Percentiles rank a stretch among this genome's conserved stretches.
Conservation (phyloP, 2,113 vertebrate genomes). For the Takifugu bimaculatus region DNA sequence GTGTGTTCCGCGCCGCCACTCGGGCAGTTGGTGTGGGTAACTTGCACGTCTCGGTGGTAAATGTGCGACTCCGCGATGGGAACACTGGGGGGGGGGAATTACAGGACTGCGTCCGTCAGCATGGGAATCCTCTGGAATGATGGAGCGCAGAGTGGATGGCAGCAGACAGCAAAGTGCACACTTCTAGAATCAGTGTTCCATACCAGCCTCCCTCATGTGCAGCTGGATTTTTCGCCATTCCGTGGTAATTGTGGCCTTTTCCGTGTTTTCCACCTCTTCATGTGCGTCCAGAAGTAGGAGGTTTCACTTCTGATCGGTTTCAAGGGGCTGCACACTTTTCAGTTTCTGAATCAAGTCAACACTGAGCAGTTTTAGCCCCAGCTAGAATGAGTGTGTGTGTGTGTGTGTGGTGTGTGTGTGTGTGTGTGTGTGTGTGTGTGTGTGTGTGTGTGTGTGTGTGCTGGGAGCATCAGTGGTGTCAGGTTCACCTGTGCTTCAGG, state of each 20-base stretch:
- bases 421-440: slow-evolving; percentile 5
- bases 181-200: slow-evolving; percentile 63
- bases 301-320: slow-evolving; percentile 43
- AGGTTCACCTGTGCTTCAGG: slow-evolving; percentile 49
- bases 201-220: slow-evolving; percentile 54
- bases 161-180: slow-evolving; percentile 54
- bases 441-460: slow-evolving; percentile 15
- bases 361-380: slow-evolving; percentile 23
- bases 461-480: slow-evolving; percentile 39
- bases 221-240: slow-evolving; percentile 50
- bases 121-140: slow-evolving; percentile 53
- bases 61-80: slow-evolving; percentile 41
- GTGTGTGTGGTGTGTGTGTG: background rate
- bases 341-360: slow-evolving; percentile 39
- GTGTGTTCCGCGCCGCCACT: background rate
- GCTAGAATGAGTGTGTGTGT: background rate
- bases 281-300: slow-evolving; percentile 27
- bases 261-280: slow-evolving; percentile 28
- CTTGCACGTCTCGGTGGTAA: slow-evolving; percentile 41
- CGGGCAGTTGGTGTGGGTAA: slow-evolving; percentile 11
- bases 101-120: slow-evolving; percentile 47
- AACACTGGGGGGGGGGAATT: slow-evolving; percentile 59
- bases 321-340: slow-evolving; percentile 32
- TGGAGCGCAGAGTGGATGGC: slow-evolving; percentile 55
- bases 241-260: slow-evolving; percentile 45